Conservation (phyloP, 2,888 invertebrate genomes). For the Notocelia uddmanniana region DNA sequence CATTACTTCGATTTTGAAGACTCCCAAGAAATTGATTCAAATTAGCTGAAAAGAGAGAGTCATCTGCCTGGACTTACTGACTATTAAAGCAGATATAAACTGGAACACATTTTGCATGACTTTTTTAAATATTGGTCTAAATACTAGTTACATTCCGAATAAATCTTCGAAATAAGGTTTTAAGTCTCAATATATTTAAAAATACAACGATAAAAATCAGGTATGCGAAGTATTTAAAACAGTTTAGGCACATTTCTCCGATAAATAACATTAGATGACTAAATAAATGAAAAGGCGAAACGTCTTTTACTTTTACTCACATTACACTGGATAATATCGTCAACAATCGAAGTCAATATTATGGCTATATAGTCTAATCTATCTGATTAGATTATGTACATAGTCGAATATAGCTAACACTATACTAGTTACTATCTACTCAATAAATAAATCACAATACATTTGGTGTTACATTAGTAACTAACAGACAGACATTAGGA, state of each 20-base stretch:
- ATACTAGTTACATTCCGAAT: constrained; percentile 5
- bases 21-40: constrained; percentile 12
- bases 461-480: constrained; percentile 44
- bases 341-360: constrained; percentile 17
- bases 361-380: constrained; percentile 22
- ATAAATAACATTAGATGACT: constrained; percentile 50
- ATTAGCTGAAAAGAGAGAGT: constrained; percentile 11
- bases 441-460: constrained; percentile 43
- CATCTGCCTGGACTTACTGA: constrained; percentile 1
- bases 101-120: constrained; percentile 31
- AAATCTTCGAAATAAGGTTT: constrained; percentile 3
- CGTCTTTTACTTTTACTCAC: constrained; percentile 28
- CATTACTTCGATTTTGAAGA: constrained; percentile 4
- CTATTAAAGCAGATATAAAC: constrained; percentile 24
- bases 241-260: constrained; percentile 72
- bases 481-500: constrained; percentile 20
- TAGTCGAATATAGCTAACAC: constrained; percentile 28
- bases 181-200: constrained; percentile 13
- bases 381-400: constrained; percentile 5
- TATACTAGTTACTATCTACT: constrained; percentile 20
- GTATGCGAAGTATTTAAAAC: constrained; percentile 50
- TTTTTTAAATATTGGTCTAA: background rate
- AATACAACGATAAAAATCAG: constrained; percentile 40
- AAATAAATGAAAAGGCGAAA: constrained; percentile 51
- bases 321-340: constrained; percentile 9